Evolutionary conservation across 2,797 vertebrate species (phyloP).

Genomic region (Bucorvus abyssinicus): DNA sequence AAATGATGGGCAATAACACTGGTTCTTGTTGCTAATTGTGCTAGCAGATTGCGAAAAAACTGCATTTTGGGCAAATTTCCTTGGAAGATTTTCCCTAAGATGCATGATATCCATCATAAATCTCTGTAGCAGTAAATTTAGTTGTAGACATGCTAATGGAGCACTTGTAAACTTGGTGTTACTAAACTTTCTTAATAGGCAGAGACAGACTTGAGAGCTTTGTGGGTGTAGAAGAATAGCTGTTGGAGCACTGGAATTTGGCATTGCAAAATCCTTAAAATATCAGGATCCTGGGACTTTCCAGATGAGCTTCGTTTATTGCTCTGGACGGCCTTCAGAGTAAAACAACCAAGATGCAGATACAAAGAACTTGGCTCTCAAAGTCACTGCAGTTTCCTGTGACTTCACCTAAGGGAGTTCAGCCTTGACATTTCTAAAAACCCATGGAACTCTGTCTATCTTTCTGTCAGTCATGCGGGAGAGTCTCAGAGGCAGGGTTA

Average conservation of each 20-base stretch:
- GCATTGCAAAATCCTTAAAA: background rate
- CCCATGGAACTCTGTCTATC: background rate
- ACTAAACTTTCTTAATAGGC: conserved; percentile 37
- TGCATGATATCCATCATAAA: background rate
- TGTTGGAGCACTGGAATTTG: conserved; percentile 38
- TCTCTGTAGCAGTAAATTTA: background rate
- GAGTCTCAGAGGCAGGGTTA: background rate
- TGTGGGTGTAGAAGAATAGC: conserved; percentile 52
- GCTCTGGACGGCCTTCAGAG: background rate
- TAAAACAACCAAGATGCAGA: background rate
- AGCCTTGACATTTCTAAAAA: background rate
- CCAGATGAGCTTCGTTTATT: background rate
- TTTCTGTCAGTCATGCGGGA: background rate
- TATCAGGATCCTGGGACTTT: conserved; percentile 8
- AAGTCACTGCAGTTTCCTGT: conserved; percentile 14
- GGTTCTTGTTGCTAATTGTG: background rate
- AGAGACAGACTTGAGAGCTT: conserved; percentile 20
- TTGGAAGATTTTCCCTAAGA: background rate
- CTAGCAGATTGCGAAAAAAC: background rate
- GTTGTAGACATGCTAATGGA: conserved; percentile 9
- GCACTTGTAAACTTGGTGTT: background rate
- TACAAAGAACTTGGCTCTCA: background rate
- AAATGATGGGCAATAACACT: background rate
- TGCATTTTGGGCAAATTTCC: background rate
- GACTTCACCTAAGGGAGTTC: conserved; percentile 8